Base-by-base conservation (phyloP, 1,140 invertebrate species). In the Panulirus ornatus region DNA sequence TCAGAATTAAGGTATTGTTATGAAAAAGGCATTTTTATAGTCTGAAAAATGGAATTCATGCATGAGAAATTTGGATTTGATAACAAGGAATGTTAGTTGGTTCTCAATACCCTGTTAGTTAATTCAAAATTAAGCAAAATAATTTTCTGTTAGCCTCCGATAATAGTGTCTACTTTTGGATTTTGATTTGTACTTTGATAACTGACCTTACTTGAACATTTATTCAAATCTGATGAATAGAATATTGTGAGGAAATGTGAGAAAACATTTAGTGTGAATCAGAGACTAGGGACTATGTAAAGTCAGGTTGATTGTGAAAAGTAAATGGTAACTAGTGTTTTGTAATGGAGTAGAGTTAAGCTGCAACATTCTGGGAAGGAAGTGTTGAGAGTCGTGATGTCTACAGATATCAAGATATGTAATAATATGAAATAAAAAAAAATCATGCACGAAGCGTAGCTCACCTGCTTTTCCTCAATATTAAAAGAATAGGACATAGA, bases 341-440 rank as follows among this genome's bases (percentile, higher is more conserved):
- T 66, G 58, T 66, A 66, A 66, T 66, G 58, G 58, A 66, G 22
- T 66, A 66, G 58, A 8, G 9, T 66, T 76, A 78, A 78, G 75
- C 75, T 78, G 75, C 36, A 22, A 47, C 75, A 78, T 38, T 40
- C 44, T 78, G 40, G 75, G 40, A 47, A 34, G 44, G 16, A 44
- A 22, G 36, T 44, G 75, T 19, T 2, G 36, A 78, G 75, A 78
- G 75, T 44, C 75, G 36, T 44, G 40, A 47, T 78, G 75, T 78
- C 75, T 78, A 44, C 75, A 78, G 42, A 38, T 78, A 78, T 66
- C 30, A 66, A 27, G 58, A 78, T 75, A 78, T 78, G 75, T 78
- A 78, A 40, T 78, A 78, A 78, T 78, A 78, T 78, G 40, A 78
- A 78, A 78, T 78, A 78, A 78, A 78, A 78, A 78, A 78, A 78